These are phyloP conservation scores for Ips nitidus DNA, from an alignment of 1,140 invertebrate genomes.

Conservation along the genomic window DNA sequence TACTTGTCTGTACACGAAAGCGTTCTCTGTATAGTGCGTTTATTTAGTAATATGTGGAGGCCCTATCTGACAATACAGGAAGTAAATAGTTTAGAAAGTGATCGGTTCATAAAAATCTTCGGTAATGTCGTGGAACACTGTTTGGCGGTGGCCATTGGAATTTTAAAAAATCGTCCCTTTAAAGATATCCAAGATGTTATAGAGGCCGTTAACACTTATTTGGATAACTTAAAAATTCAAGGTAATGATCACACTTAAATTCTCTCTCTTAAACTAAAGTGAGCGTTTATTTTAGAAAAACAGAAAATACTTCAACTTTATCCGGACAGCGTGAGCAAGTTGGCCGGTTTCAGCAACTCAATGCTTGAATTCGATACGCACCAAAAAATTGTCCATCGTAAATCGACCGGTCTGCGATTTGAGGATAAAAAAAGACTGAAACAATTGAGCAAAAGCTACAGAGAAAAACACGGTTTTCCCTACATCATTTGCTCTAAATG, in stretches of 20 bases:
- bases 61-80: conserved; percentile 45
- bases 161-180: conserved; percentile 60
- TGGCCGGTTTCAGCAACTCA: conserved; percentile 58
- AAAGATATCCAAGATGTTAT: conserved; percentile 55
- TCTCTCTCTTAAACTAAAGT: conserved; percentile 2
- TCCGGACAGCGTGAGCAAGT: conserved; percentile 66
- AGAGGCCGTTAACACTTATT: conserved; percentile 57
- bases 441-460: conserved; percentile 63
- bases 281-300: conserved; percentile 55
- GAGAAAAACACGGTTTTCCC: conserved; percentile 68
- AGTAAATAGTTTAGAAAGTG: conserved; percentile 58
- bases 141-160: conserved; percentile 56
- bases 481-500: conserved; percentile 70
- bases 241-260: conserved; percentile 52
- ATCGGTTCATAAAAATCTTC: conserved; percentile 63
- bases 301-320: conserved; percentile 59
- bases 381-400: conserved; percentile 56
- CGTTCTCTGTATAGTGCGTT: background rate
- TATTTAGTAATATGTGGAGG: conserved; percentile 21
- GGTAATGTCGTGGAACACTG: conserved; percentile 67
- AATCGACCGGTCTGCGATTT: conserved; percentile 57
- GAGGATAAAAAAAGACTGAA: conserved; percentile 58
- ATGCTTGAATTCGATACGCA: conserved; percentile 63
- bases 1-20: no score
- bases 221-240: conserved; percentile 57